phyloP scores from a whole-genome alignment of 1,140 invertebrate species.

The Apis cerana region DNA sequence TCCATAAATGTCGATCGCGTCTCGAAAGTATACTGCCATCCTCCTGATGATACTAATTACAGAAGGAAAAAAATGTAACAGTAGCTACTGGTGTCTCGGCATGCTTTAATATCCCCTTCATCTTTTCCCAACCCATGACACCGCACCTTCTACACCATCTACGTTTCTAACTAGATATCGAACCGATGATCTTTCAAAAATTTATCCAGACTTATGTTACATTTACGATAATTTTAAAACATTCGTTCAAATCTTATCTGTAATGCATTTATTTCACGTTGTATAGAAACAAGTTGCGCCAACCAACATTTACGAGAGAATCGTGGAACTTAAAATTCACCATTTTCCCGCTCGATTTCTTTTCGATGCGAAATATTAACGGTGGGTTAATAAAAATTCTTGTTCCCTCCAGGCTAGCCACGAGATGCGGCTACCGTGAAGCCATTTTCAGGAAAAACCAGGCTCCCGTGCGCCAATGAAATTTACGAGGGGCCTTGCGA shows the following conservation, averaged over 20 bases:
- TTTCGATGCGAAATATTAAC: no score
- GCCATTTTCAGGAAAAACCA: slow-evolving; percentile 7
- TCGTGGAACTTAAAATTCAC: no score
- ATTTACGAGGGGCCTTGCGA: slow-evolving; percentile 40
- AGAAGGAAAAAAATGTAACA: slow-evolving; percentile 52
- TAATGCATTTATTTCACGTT: no score
- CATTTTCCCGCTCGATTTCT: no score
- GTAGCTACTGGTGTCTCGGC: slow-evolving; percentile 71
- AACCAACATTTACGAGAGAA: no score
- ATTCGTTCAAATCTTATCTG: no score
- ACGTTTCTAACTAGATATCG: slow-evolving; percentile 49
- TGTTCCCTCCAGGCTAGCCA: background rate
- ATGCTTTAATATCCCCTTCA: slow-evolving; percentile 64
- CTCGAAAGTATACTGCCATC: background rate
- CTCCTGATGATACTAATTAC: slow-evolving; percentile 36
- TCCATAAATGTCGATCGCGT: slow-evolving; percentile 17
- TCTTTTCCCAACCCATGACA: slow-evolving; percentile 63
- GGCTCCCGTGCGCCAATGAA: slow-evolving; percentile 20
- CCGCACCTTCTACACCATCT: slow-evolving; percentile 58
- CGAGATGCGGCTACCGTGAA: slow-evolving; percentile 20
- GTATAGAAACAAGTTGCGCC: no score
- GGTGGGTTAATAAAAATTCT: no score
- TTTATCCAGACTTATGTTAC: background rate
- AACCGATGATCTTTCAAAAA: slow-evolving; percentile 22
- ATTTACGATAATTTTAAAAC: no score